Base-by-base conservation (phyloP, 1,140 invertebrate species). In the Monochamus saltuarius region DNA sequence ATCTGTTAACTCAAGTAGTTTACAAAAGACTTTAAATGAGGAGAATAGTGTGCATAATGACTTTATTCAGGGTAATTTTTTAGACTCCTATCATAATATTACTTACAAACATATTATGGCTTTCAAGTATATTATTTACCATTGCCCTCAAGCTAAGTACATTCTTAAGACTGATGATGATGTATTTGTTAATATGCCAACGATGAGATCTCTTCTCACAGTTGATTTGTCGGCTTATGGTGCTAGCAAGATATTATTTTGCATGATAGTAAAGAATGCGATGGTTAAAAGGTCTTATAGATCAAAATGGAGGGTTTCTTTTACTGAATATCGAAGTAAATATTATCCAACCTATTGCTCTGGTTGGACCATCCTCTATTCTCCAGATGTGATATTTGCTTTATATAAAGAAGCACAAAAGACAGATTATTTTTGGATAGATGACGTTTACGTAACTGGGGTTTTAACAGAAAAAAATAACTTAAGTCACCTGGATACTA, bases 61-160 rank as follows among this genome's bases (percentile, higher is more conserved):
- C 72, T 81, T 94, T 54, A 82, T 94, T 17, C 89, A 92, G 52
- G 90, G 89, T 17, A 86, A 84, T 66, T 94, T 93, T 74, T 56
- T 81, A 8, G 92, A 94, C 78, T 81, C 81, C 34, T 95, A 94
- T 72, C 82, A 86, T 59, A 95, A 94, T 77, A 83, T 95, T 76
- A 93, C 91, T 1, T 91, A 92, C 70, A 95, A 95, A 76, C 90
- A 92, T 75, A 84, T 90, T 3, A 89, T 91, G 84, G 86, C 83
- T 1, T 81, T 94, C n/a, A 90, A 91, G 73, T 95, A 90, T 87
- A 83, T 86, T 40, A 81, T 84, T 6, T 85, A 87, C 70, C 83
- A 87, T 76, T 89, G 87, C 76, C 76, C 81, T 52, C 78, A 82
- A 64, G 88, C 87, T 34, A 85, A 84, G 70, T 89, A 88, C 76